These are phyloP conservation scores for Montifringilla adamsi DNA, from an alignment of 2,113 vertebrate species.

Conservation along the genomic window DNA sequence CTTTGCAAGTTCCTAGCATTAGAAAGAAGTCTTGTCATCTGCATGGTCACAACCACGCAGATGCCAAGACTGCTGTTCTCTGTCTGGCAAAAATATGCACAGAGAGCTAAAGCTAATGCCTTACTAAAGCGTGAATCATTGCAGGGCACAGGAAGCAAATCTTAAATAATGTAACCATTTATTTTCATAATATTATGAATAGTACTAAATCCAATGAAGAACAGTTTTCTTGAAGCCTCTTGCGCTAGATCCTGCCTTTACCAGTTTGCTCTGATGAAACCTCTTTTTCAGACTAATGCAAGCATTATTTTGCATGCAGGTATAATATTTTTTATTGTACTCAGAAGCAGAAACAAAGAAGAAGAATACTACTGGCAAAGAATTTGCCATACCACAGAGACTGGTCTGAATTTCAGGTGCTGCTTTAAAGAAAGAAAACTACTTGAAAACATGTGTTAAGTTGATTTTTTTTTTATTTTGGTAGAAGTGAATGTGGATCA, in stretches of 20 bases:
- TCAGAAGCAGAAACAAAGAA: neutral
- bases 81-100: neutral
- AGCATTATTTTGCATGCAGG: neutral
- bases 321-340: neutral
- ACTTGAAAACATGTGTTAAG: neutral
- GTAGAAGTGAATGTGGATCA: neutral
- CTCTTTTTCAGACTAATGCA: neutral
- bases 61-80: neutral
- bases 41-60: neutral
- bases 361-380: neutral
- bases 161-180: neutral
- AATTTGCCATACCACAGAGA: neutral
- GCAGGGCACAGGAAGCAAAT: neutral
- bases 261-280: neutral
- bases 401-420: neutral
- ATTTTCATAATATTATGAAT: neutral
- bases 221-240: neutral
- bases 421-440: neutral
- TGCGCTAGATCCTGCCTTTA: neutral
- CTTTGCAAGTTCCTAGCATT: neutral
- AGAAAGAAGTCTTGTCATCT: neutral
- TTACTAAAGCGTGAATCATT: neutral
- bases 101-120: neutral
- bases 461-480: neutral
- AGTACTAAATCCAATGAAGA: neutral